A percentile compares a stretch with the other conserved stretches of the same genome.
These are phyloP conservation scores for Manacus vitellinus DNA, from an alignment of 2,113 vertebrate species.

Conservation along the genomic window DNA sequence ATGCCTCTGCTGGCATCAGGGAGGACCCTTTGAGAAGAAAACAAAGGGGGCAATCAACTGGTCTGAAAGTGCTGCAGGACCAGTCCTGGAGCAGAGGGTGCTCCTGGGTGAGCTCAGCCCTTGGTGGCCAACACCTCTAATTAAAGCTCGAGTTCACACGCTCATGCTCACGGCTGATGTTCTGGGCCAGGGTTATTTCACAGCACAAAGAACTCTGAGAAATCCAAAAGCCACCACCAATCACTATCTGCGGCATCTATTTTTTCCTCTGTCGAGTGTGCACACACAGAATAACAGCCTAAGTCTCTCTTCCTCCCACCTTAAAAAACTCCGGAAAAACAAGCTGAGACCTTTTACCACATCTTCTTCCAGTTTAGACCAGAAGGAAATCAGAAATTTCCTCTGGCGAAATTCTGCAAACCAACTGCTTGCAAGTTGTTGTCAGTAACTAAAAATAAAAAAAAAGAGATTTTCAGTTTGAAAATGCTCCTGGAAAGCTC, in stretches of 20 bases:
- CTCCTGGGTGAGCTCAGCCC: not conserved
- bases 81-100: not conserved
- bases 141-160: not conserved
- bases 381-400: constrained; percentile 52
- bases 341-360: not conserved
- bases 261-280: not conserved
- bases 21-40: not conserved
- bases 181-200: not conserved
- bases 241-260: not conserved
- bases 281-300: not conserved
- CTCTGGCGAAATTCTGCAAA: not conserved
- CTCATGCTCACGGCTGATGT: not conserved
- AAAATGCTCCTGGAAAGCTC: not conserved
- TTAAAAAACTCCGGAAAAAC: not conserved
- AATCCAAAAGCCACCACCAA: not conserved
- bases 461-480: not conserved
- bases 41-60: fast-evolving
- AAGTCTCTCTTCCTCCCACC: not conserved
- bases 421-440: not conserved
- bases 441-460: not conserved
- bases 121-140: constrained; percentile 21
- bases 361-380: constrained; percentile 8
- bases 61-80: not conserved
- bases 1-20: fast-evolving
- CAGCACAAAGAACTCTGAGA: not conserved